Base-by-base conservation (phyloP, 2,113 vertebrate species). In the Entomyzon cyanotis region DNA sequence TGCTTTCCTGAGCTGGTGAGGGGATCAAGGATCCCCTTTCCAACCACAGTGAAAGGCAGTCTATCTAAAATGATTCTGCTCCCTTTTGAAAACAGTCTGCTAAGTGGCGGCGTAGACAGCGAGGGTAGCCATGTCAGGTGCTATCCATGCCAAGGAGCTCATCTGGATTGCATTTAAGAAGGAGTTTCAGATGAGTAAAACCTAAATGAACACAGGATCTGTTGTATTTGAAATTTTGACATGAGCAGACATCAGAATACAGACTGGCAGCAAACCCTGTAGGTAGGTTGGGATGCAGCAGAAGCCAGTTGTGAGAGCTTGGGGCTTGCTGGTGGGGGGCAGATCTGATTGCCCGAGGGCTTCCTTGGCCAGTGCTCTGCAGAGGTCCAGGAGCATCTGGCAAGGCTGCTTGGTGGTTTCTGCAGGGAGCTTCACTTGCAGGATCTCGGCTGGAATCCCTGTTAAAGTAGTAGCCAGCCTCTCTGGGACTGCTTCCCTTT, bases 101-200 rank as follows among this genome's bases (percentile, higher is more conserved):
- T 55, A 31, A 69, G 35, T 30, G 55, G 59, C 22, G 13, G 62
- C 89, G 67, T 21, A 49, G 41, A 23, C 85, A 79, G 49, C 4
- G 4, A 56, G 74, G 39, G 67, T 67, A 89, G 62, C 35, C 2
- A 0, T 39, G 12, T 46, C 1, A 0, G n/a, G 55, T 50, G 50
- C 31, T 42, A 2, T 42, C n/a, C 30, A 21, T 0, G 2, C 60
- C 71, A 77, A 63, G 64, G 31, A 87, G 23, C 64, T 92, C 67
- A 68, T 68, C 64, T 94, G 79, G 73, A 42, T 93, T 83, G 42
- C n/a, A 21, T 90, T 88, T 93, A 42, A 44, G 76, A 67, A 30
- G 59, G 42, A 56, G 33, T 52, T 95, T 70, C 56, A 55, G 60
- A 63, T 9, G 23, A 92, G 33, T 80, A 74, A 63, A 67, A 35